Conservation (phyloP, 2,888 invertebrate genomes). For the Noctua janthina region DNA sequence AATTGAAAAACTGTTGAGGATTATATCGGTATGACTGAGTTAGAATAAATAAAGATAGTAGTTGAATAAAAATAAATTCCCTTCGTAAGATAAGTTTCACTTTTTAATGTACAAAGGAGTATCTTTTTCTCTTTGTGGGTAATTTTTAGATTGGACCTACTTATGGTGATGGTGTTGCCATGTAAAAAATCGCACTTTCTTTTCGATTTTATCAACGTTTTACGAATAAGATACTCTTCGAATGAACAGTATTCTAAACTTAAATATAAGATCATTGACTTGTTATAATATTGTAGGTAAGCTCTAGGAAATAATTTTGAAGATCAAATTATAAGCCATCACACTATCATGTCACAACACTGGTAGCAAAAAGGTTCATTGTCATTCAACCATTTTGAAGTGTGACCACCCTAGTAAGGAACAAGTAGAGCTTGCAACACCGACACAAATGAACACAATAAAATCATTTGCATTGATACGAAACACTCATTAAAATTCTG, state of each 20-base stretch:
- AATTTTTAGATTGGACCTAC: slow-evolving; percentile 35
- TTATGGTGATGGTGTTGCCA: slow-evolving; percentile 68
- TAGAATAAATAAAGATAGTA: slow-evolving; percentile 13
- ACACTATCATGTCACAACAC: slow-evolving; percentile 80
- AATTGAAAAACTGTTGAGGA: slow-evolving; percentile 1
- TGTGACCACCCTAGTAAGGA: slow-evolving; percentile 81
- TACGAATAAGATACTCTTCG: slow-evolving; percentile 80
- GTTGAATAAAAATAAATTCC: slow-evolving; percentile 5
- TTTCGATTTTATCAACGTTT: slow-evolving; percentile 54
- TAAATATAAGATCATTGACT: slow-evolving; percentile 68
- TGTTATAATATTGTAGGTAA: slow-evolving; percentile 73
- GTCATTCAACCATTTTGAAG: slow-evolving; percentile 75
- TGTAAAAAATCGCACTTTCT: slow-evolving; percentile 60
- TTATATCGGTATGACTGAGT: slow-evolving; percentile 38
- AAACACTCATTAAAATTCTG: slow-evolving; percentile 73
- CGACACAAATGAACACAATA: slow-evolving; percentile 79
- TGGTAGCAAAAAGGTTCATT: slow-evolving; percentile 69
- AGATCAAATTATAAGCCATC: slow-evolving; percentile 73
- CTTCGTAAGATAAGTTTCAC: slow-evolving; percentile 73
- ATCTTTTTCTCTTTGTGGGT: slow-evolving; percentile 78
- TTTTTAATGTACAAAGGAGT: slow-evolving; percentile 78
- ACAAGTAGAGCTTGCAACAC: slow-evolving; percentile 88
- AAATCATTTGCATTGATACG: slow-evolving; percentile 65
- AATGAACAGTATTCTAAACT: slow-evolving; percentile 68
- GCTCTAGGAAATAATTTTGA: slow-evolving; percentile 70